Evolutionary conservation across 2,113 vertebrate genomes (phyloP).

Genomic region (Galeopterus variegatus): DNA sequence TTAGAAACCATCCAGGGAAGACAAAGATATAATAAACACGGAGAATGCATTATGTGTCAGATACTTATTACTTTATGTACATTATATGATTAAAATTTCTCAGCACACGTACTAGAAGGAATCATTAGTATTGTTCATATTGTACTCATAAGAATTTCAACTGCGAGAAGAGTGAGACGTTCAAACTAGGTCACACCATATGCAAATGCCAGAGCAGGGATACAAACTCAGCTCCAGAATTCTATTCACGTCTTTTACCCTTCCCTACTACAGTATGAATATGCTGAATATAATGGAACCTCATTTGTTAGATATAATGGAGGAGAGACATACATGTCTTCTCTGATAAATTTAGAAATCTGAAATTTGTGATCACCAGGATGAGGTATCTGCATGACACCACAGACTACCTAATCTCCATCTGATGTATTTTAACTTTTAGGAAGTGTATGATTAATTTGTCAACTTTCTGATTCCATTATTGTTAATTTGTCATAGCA

Average conservation of each 20-base stretch:
- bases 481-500: neutral
- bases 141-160: neutral
- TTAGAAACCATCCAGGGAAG: neutral
- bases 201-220: neutral
- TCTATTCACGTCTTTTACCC: neutral
- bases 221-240: neutral
- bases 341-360: neutral
- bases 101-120: neutral
- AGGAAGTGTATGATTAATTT: neutral
- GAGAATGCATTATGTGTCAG: neutral
- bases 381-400: neutral
- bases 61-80: neutral
- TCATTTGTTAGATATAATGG: neutral
- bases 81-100: neutral
- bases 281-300: neutral
- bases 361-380: neutral
- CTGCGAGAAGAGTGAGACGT: neutral
- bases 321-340: accelerated
- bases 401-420: neutral
- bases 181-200: neutral
- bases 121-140: neutral
- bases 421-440: neutral
- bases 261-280: neutral
- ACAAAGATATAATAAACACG: neutral
- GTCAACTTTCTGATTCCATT: neutral